Base-by-base conservation (phyloP, 2,797 vertebrate species). In the Thalassophryne amazonica region DNA sequence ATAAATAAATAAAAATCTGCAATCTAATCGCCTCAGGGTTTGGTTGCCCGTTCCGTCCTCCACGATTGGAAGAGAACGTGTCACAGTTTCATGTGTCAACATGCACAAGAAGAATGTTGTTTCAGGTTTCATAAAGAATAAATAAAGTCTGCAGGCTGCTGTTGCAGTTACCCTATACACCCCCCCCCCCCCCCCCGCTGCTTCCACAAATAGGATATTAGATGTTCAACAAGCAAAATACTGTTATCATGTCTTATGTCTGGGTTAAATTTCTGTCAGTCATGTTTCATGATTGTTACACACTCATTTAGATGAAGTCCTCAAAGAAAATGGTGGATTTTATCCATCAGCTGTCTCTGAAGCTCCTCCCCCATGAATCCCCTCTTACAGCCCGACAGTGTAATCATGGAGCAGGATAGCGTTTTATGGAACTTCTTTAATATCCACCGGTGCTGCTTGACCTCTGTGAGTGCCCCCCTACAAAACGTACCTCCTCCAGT, bases 351-450 rank as follows among this genome's bases (percentile, higher is more conserved):
- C 58, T 65, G 38, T 66, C 46, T 64, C 60, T 60, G 53, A 28
- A 50, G 81, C 64, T 81, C 73, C 70, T 73, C 70, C 69, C 60
- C 29, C 61, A 66, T 64, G 52, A 78, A 76, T 45, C 63, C 73
- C 54, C 57, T 64, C 55, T 46, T 49, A 24, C 58, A 56, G 60
- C 54, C 34, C 85, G 85, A 85, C 81, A 86, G 81, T 76, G 82
- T 90, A 89, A 91, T 90, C 86, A 87, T 78, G 78, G 76, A 80
- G 54, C 65, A 66, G 64, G 56, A 78, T 78, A 66, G 62, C 77
- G 5, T 86, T 90, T 88, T 88, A 89, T 83, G 65, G 75, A 66
- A 61, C 61, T 69, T 70, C 69, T 85, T 84, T 89, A 88, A 89
- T 90, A 86, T 86, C 86, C 77, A 76, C 62, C 61, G 74, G 64